These are phyloP conservation scores for Gonocerus acuteangulatus DNA, from an alignment of 2,888 invertebrate species.

Conservation along the genomic window DNA sequence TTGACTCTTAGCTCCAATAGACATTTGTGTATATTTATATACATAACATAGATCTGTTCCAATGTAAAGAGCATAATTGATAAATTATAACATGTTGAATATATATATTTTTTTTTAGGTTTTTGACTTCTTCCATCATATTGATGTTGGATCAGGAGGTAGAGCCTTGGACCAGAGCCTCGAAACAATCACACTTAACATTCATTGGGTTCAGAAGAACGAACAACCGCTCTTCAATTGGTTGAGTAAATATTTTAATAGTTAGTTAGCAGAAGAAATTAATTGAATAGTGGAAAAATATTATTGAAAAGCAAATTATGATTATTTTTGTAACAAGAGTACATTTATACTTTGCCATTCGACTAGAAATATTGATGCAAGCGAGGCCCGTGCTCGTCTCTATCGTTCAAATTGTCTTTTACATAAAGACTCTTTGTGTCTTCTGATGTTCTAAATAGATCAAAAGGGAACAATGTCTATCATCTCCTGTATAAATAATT, in stretches of 20 bases:
- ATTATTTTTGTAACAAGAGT: constrained; percentile 32
- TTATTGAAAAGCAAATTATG: constrained; percentile 16
- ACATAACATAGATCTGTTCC: no score
- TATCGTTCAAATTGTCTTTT: background rate
- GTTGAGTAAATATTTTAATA: constrained; percentile 45
- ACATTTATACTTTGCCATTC: background rate
- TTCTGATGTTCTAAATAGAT: background rate
- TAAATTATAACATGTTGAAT: no score
- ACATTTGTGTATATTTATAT: no score
- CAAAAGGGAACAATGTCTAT: background rate
- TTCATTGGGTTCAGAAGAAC: constrained; percentile 64
- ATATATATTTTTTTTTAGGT: constrained; percentile 50
- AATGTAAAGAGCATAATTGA: no score
- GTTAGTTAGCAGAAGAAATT: constrained; percentile 30
- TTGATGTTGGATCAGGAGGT: constrained; percentile 52
- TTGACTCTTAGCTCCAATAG: no score
- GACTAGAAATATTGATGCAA: background rate
- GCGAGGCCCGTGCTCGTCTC: constrained; percentile 14
- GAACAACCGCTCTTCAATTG: constrained; percentile 50
- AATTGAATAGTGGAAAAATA: constrained; percentile 9
- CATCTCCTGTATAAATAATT: background rate
- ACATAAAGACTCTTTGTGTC: background rate
- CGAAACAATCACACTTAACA: constrained; percentile 72
- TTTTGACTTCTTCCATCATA: constrained; percentile 51
- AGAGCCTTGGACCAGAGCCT: constrained; percentile 63